Conservation (phyloP, 2,888 invertebrate genomes). For the Empis stercorea region DNA sequence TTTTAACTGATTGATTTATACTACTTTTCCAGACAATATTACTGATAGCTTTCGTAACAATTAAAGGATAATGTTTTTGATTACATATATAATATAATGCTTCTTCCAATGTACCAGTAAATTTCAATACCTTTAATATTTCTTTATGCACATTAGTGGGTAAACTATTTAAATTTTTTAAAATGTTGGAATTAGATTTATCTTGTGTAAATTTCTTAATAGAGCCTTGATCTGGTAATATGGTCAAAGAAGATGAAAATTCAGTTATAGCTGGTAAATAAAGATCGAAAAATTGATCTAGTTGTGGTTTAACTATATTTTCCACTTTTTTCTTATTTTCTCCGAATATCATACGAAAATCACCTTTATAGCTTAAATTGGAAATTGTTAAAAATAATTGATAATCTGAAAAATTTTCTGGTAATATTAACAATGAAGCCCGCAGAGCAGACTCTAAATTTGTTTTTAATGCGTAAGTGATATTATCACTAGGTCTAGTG, state of each 20-base stretch:
- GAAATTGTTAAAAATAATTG: conserved; percentile 77
- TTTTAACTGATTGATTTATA: conserved; percentile 77
- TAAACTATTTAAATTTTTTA: conserved; percentile 72
- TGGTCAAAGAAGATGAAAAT: conserved; percentile 23
- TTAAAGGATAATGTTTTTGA: conserved; percentile 1
- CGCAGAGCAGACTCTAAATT: conserved; percentile 80
- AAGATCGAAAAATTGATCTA: conserved; percentile 61
- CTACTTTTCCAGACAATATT: conserved; percentile 83
- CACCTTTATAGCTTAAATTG: conserved; percentile 83
- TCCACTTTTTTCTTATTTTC: conserved; percentile 89
- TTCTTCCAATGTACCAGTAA: too few species aligned
- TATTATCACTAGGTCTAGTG: conserved; percentile 45
- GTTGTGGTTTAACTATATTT: conserved; percentile 65
- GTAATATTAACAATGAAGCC: conserved; percentile 71
- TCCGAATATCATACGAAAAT: conserved; percentile 94
- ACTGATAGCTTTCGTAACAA: conserved; percentile 38
- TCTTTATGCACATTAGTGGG: conserved; percentile 43
- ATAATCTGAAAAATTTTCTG: conserved; percentile 76
- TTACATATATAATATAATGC: conserved; percentile 1
- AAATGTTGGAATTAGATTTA: conserved; percentile 49
- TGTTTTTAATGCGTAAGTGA: conserved; percentile 47
- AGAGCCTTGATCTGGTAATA: conserved; percentile 19
- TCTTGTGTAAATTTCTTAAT: conserved; percentile 53
- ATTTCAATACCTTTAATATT: too few species aligned
- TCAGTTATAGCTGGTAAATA: conserved; percentile 55